Conservation (phyloP, 2,797 vertebrate species). For the Enteromius thamalakanensis region DNA sequence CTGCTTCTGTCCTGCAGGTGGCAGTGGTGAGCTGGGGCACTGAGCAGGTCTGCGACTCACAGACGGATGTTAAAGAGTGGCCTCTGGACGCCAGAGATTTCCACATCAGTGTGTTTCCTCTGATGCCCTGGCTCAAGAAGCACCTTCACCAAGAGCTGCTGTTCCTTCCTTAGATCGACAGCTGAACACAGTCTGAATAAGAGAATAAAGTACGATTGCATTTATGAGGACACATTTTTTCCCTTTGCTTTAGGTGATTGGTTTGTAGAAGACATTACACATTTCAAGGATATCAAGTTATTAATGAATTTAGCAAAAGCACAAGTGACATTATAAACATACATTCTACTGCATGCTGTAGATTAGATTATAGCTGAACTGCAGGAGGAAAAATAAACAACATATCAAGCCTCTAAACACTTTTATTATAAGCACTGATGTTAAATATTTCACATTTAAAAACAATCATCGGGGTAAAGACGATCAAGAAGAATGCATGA, state of each 20-base stretch:
- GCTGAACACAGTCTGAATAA: conserved; percentile 4
- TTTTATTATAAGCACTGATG: background rate
- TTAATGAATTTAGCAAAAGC: no score
- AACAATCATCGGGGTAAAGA: background rate
- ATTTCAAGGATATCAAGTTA: background rate
- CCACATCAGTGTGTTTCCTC: conserved; percentile 75
- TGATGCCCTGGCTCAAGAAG: conserved; percentile 73
- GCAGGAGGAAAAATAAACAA: background rate
- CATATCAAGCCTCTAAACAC: background rate
- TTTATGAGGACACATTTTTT: background rate
- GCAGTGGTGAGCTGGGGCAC: conserved; percentile 79
- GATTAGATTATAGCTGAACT: background rate
- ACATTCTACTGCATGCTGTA: background rate
- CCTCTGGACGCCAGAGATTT: conserved; percentile 74
- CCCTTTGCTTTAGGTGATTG: background rate
- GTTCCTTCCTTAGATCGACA: conserved; percentile 65
- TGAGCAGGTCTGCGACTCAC: conserved; percentile 53
- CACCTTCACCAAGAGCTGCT: conserved; percentile 67
- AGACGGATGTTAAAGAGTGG: background rate
- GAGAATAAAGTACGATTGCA: background rate
- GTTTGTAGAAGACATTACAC: background rate
- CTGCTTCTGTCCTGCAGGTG: conserved; percentile 64
- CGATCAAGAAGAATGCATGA: background rate
- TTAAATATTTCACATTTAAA: conserved; percentile 8
- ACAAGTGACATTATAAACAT: background rate